Evolutionary conservation across 1,140 invertebrate species (phyloP), one percentile per base, ranked within the genome.

Genomic region (Orius insidiosus): DNA sequence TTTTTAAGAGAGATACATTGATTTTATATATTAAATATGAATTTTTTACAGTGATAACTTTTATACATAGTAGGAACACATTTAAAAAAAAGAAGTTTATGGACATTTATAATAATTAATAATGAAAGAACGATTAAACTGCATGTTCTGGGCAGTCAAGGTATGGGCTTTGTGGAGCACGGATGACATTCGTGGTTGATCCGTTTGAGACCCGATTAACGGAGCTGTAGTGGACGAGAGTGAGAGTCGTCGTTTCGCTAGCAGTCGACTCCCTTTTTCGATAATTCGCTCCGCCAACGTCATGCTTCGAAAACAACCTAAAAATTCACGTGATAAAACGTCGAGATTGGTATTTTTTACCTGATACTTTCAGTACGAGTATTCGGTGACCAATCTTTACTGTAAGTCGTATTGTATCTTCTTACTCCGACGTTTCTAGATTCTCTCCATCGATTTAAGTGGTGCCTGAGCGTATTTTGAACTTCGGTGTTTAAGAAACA

Each of bases 401-500:
- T 74, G 59, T 72, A 74, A 49, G 72, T 72, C 57, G 70, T 68
- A 51, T 71, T 60, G 57, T 71, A 68, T 51, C 71, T 59, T 74
- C 10, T 74, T 70, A 15, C 31, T 70, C 61, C 34, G 65, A 38
- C 71, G 53, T 61, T 63, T 14, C 72, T 67, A 10, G 72, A 71
- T 10, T 77, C 77, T 54, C 74, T 77, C 84, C 84, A 90, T 44
- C 78, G 69, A 51, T 75, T 71, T 48, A 83, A 71, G 58, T 85
- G 83, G 63, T 88, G 81, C 41, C 76, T 69, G 46, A 90, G 63
- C 0, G 84, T 77, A 56, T 83, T 84, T 45, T 85, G 76, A 10
- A 95, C 89, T 65, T 93, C 88, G 1, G 80, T 84, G 66, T 92
- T 93, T 49, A 90, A 70, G 63, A 92, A 92, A 64, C 88, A 90